Base-by-base conservation (phyloP, 2,888 invertebrate species). In the Venusia cambrica region DNA sequence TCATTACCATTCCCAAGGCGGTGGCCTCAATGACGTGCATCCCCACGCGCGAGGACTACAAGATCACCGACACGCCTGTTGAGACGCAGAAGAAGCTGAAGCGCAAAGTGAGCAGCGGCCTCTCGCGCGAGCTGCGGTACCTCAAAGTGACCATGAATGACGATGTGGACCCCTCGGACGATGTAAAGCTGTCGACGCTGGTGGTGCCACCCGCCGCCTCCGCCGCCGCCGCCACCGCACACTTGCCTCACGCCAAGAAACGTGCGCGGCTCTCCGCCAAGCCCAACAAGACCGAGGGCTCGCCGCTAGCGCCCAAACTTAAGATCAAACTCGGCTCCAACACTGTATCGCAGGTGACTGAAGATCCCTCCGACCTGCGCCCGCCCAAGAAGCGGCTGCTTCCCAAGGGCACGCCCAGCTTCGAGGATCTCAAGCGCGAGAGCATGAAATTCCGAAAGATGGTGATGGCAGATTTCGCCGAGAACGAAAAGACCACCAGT, bases 11-110 rank as follows among this genome's bases (percentile, higher is more conserved):
- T 58, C 96, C 96, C 0, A 96, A 96, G 73, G 95, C 96, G 2
- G 94, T 96, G 4, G 94, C 95, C 9, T 95, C 95, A 4, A 95
- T 95, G 92, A 94, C 95, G 1, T 92, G 92, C 41, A 94, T 96
- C 58, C 95, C 95, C 1, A 95, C 95, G 0, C 90, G 94, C 50
- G 95, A 96, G 48, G 95, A 96, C 62, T 95, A 95, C 61, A 92
- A 93, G 58, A 85, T 90, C 4, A 81, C 88, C 2, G 92, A 93
- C 31, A 89, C 90, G 1, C 90, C 90, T 16, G 31, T 90, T 51
- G 91, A 92, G 58, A 93, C 31, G 15, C 46, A 94, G 70, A 93
- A 94, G 58, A 89, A 92, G 34, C 89, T 94, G 58, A 89, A 92
- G 34, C 89, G 90, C 35, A 88, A 89, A 37, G 73, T 85, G 15